A percentile compares a stretch with the other conserved stretches of the same genome.
phyloP scores from a whole-genome alignment of 1,140 invertebrate species.

The Ectropis grisescens region DNA sequence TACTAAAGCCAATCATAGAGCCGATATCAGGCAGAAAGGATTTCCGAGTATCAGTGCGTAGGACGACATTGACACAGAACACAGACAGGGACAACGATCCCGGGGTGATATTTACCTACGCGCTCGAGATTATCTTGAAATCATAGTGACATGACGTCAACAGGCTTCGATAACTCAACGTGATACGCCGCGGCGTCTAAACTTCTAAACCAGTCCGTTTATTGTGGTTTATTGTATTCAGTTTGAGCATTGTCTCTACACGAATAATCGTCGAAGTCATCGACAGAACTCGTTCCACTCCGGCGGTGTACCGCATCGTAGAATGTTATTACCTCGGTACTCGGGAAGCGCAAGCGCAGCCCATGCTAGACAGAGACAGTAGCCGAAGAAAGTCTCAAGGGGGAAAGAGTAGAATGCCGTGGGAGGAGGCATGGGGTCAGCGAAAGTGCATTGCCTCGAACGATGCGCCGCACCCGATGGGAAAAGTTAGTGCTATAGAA shows the following conservation, averaged over 20 bases:
- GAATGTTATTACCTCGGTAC: constrained; percentile 66
- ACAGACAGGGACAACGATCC: too few relatives aligned
- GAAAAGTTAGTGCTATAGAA: constrained; percentile 53
- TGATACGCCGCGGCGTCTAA: too few relatives aligned
- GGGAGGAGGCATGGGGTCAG: constrained; percentile 62
- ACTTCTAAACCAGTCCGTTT: constrained; percentile 10
- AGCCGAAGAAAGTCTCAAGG: constrained; percentile 31
- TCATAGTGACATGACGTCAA: too few relatives aligned
- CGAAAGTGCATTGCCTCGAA: constrained; percentile 67
- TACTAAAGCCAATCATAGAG: too few relatives aligned
- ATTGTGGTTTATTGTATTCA: constrained; percentile 25
- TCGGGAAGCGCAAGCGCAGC: constrained; percentile 61
- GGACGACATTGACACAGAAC: too few relatives aligned
- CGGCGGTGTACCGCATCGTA: constrained; percentile 59
- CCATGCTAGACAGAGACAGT: constrained; percentile 31
- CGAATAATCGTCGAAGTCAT: constrained; percentile 60
- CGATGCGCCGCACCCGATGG: constrained; percentile 53
- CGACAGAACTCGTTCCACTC: constrained; percentile 64
- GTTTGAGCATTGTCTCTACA: constrained; percentile 56
- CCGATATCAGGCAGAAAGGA: too few relatives aligned
- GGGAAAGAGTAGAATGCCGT: constrained; percentile 39
- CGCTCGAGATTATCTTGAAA: too few relatives aligned
- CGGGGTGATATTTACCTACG: too few relatives aligned
- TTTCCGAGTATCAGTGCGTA: too few relatives aligned
- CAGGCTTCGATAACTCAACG: too few relatives aligned